phyloP scores from a whole-genome alignment of 2,888 invertebrate species.

The Drosophila atripex region DNA sequence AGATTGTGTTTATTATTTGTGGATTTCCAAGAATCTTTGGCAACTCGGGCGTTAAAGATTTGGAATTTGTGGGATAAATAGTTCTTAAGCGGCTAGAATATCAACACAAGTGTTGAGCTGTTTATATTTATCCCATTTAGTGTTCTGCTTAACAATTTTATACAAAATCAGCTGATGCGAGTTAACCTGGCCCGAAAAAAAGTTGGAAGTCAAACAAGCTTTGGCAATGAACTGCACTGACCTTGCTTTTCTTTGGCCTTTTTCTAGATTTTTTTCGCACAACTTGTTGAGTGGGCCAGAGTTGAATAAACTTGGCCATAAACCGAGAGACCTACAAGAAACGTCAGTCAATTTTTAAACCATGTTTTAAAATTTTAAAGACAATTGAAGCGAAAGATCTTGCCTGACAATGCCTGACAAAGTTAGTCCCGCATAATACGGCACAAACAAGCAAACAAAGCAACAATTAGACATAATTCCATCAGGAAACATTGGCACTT shows the following conservation, averaged over 20 bases:
- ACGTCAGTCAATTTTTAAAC: neutral
- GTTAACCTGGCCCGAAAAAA: neutral
- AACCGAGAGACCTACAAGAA: neutral
- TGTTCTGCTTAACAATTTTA: neutral
- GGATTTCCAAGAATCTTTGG: slow-evolving; percentile 7
- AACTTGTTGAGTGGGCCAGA: slow-evolving; percentile 16
- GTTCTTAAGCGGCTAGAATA: neutral
- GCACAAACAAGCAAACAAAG: slow-evolving; percentile 7
- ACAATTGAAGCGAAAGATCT: too few species aligned
- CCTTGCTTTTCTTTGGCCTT: slow-evolving; percentile 30
- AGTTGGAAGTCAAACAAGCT: slow-evolving; percentile 7
- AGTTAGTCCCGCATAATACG: neutral
- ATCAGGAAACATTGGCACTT: neutral
- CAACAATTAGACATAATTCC: slow-evolving; percentile 11
- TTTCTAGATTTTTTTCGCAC: slow-evolving; percentile 3
- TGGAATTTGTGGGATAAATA: slow-evolving; percentile 6
- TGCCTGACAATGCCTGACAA: neutral
- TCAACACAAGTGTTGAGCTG: neutral
- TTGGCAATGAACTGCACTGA: slow-evolving; percentile 43
- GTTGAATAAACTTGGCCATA: slow-evolving; percentile 21
- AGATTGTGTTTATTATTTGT: slow-evolving; percentile 1
- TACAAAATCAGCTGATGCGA: neutral
- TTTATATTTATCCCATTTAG: neutral
- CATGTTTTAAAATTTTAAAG: neutral
- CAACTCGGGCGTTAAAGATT: neutral